phyloP scores from a whole-genome alignment of 2,113 vertebrate genomes.

The Aix galericulata region DNA sequence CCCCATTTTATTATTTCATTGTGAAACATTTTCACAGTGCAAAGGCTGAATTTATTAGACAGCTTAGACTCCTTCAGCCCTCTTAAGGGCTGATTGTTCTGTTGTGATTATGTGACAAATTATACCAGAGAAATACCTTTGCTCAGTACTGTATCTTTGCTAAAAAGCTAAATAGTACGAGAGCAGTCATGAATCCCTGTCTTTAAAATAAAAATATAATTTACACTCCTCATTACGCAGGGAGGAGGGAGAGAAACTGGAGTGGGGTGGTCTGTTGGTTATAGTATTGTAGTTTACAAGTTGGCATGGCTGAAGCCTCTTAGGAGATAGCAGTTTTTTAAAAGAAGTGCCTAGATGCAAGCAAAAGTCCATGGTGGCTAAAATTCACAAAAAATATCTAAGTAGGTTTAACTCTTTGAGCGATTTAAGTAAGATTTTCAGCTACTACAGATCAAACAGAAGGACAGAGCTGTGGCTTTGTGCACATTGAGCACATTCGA shows the following conservation, averaged over 20 bases:
- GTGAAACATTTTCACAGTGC: constrained; percentile 46
- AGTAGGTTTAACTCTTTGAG: constrained; percentile 5
- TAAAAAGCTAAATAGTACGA: background rate
- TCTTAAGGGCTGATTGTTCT: constrained; percentile 18
- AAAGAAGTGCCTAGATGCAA: background rate
- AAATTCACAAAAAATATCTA: background rate
- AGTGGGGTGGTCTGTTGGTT: background rate
- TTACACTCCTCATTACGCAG: background rate
- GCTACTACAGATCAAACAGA: constrained; percentile 7
- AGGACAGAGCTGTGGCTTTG: background rate
- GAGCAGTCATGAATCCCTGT: background rate
- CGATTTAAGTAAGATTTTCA: background rate
- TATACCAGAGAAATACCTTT: constrained; percentile 10
- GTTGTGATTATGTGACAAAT: constrained; percentile 21
- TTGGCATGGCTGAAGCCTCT: background rate
- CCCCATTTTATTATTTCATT: constrained; percentile 65
- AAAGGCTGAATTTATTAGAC: constrained; percentile 53
- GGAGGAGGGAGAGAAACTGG: background rate
- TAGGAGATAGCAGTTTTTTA: background rate
- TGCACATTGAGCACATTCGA: background rate
- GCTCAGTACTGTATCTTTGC: background rate
- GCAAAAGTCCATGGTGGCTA: background rate
- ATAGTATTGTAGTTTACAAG: background rate
- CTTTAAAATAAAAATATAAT: background rate
- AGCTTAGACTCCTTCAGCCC: constrained; percentile 5